A percentile compares a stretch with the other conserved stretches of the same genome.
These are phyloP conservation scores for Merodon equestris DNA, from an alignment of 2,888 invertebrate species.

Conservation along the genomic window DNA sequence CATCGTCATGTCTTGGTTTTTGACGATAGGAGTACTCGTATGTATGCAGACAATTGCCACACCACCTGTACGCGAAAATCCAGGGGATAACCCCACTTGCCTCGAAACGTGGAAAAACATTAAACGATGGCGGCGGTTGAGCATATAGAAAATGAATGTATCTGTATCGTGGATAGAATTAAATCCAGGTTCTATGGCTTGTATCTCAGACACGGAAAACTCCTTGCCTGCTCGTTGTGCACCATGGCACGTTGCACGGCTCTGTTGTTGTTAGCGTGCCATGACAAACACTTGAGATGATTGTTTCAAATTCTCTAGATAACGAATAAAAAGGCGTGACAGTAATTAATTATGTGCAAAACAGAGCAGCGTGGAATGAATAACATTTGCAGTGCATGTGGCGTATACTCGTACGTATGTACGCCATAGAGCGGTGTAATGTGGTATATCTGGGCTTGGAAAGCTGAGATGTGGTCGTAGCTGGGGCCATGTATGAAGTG, in stretches of 20 bases:
- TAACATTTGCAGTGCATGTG: conserved; percentile 65
- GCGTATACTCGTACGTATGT: conserved; percentile 20
- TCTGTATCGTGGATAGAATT: too few relatives aligned
- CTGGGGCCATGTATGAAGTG: conserved; percentile 32
- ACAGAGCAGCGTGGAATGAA: conserved; percentile 65
- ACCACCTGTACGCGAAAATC: conserved; percentile 37
- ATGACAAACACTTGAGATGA: conserved; percentile 74
- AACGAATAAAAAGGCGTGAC: conserved; percentile 77
- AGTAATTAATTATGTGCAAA: conserved; percentile 78
- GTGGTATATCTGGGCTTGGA: too few relatives aligned
- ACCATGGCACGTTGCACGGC: conserved; percentile 20
- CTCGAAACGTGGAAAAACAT: too few relatives aligned
- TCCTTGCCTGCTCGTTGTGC: conserved; percentile 20
- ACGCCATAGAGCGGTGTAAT: too few relatives aligned
- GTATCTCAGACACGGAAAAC: conserved; percentile 25
- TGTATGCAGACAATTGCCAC: conserved; percentile 22
- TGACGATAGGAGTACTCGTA: conserved; percentile 43
- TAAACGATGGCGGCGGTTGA: too few relatives aligned
- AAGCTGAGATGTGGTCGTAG: conserved; percentile 22
- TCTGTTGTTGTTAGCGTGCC: conserved; percentile 39
- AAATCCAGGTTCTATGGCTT: too few relatives aligned
- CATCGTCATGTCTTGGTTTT: conserved; percentile 47
- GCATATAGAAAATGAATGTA: conserved; percentile 35
- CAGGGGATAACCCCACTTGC: too few relatives aligned
- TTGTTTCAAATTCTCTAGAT: conserved; percentile 76